Percentiles rank a stretch among this genome's conserved stretches.
These are phyloP conservation scores for Mirounga angustirostris DNA, from an alignment of 2,113 vertebrate species.

Conservation along the genomic window DNA sequence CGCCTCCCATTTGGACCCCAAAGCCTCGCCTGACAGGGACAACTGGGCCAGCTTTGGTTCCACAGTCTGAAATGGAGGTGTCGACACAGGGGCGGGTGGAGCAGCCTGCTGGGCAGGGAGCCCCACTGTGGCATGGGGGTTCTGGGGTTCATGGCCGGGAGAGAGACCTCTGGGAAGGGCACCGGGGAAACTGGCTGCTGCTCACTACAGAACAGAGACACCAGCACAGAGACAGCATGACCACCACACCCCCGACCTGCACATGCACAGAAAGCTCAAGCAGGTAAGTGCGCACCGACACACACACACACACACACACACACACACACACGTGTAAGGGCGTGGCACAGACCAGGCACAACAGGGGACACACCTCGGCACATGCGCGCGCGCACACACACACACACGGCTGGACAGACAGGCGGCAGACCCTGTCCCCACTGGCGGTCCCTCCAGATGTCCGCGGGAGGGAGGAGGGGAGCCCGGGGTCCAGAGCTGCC, in stretches of 20 bases:
- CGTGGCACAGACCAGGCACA: conserved; percentile 84
- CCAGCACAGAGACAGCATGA: conserved; percentile 82
- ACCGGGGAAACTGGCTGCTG: conserved; percentile 73
- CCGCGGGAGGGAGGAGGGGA: not conserved
- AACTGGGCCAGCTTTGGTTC: conserved; percentile 75
- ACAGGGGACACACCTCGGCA: conserved; percentile 84
- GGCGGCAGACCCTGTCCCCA: conserved; percentile 38
- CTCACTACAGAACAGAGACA: conserved; percentile 84
- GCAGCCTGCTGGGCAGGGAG: not conserved
- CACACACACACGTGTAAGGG: conserved; percentile 57
- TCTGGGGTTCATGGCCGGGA: conserved; percentile 12
- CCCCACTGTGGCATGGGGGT: not conserved
- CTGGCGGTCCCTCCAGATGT: conserved; percentile 58
- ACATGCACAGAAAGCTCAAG: conserved; percentile 90
- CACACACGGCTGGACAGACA: conserved; percentile 77
- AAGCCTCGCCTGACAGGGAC: conserved; percentile 55
- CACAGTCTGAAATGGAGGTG: conserved; percentile 51
- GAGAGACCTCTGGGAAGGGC: conserved; percentile 62
- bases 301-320: conserved; percentile 70
- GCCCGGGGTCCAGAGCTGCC: conserved; percentile 51
- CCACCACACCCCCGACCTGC: conserved; percentile 83
- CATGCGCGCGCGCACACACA: conserved; percentile 81
- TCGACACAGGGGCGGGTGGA: not conserved
- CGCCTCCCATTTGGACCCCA: conserved; percentile 48
- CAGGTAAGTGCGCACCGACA: conserved; percentile 84